Evolutionary conservation across 1,140 invertebrate species (phyloP).

Genomic region (Pararge aegeria): DNA sequence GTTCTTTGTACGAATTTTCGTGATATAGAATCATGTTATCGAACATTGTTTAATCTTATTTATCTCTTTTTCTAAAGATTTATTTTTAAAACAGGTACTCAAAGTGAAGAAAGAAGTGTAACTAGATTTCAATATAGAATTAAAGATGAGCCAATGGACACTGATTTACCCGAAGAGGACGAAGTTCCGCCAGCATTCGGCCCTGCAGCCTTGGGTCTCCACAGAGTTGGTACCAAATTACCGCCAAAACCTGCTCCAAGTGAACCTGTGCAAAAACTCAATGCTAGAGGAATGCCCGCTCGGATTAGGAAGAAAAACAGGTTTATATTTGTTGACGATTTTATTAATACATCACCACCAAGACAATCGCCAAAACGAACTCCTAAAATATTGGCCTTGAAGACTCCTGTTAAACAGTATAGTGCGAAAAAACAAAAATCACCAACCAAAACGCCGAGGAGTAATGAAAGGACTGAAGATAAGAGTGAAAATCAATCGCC

Average conservation of each 20-base stretch:
- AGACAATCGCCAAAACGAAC: slow-evolving; percentile 83
- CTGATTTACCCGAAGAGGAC: slow-evolving; percentile 83
- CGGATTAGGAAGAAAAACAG: slow-evolving; percentile 94
- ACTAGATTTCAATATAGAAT: slow-evolving; percentile 67
- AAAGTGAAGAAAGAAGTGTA: slow-evolving; percentile 50
- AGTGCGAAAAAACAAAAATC: slow-evolving; percentile 74
- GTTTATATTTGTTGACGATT: slow-evolving; percentile 94
- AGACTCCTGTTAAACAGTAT: slow-evolving; percentile 78
- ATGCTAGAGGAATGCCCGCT: slow-evolving; percentile 92
- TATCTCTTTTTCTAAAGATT: not conserved
- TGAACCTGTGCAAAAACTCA: slow-evolving; percentile 87
- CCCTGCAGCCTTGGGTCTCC: slow-evolving; percentile 87
- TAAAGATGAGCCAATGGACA: slow-evolving; percentile 83
- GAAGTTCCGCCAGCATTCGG: slow-evolving; percentile 85
- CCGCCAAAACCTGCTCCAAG: slow-evolving; percentile 85
- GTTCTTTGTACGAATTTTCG: slow-evolving; percentile 18
- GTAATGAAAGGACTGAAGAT: slow-evolving; percentile 55
- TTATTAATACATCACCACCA: slow-evolving; percentile 89
- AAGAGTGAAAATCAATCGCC: slow-evolving; percentile 77
- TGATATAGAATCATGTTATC: not conserved
- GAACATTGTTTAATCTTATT: not conserved
- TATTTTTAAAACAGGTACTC: slow-evolving; percentile 40
- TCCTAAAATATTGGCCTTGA: slow-evolving; percentile 71
- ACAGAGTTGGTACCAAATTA: slow-evolving; percentile 87
- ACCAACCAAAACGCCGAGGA: slow-evolving; percentile 62